Conservation (phyloP, 2,797 vertebrate genomes). For the Anguilla obscura region DNA sequence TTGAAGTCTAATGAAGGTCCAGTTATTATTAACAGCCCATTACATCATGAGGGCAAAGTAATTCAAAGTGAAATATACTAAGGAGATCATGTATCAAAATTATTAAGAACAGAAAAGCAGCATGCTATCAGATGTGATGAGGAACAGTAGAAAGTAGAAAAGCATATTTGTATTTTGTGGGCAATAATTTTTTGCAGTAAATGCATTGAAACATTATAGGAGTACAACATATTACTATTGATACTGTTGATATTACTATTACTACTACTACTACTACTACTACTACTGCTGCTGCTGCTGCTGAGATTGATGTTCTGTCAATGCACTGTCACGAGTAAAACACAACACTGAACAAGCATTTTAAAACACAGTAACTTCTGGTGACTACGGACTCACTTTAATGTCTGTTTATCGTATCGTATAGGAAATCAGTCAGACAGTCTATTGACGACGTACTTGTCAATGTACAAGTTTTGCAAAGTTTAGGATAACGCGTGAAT, state of each 20-base stretch:
- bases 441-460: background rate
- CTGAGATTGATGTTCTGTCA: background rate
- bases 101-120: background rate
- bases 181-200: background rate
- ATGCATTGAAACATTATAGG: background rate
- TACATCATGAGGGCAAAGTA: background rate
- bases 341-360: background rate
- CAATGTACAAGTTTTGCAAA: background rate
- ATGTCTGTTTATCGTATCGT: background rate
- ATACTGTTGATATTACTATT: background rate
- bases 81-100: background rate
- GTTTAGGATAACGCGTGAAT: background rate
- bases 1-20: background rate
- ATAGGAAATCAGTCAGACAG: no score
- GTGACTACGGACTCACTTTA: background rate
- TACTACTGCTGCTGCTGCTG: background rate
- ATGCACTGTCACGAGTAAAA: background rate
- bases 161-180: background rate
- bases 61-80: background rate
- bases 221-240: background rate
- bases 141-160: background rate
- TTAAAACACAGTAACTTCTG: background rate
- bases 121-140: background rate
- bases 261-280: background rate
- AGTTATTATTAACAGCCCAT: background rate